Base-by-base conservation (phyloP, 2,113 vertebrate genomes). In the Illadopsis cleaveri region DNA sequence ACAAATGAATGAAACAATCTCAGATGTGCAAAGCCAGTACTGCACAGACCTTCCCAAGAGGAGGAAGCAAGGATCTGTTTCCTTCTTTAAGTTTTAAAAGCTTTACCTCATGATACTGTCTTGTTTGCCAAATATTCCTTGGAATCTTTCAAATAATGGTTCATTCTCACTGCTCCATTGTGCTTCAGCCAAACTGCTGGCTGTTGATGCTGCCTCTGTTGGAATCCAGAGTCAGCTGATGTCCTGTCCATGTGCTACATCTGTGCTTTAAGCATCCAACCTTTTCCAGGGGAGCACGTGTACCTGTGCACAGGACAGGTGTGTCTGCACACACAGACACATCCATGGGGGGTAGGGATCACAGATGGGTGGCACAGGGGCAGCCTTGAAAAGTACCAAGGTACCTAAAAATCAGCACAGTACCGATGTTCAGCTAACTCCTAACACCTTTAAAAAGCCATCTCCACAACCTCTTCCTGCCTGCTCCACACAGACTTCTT, bases 31-130 rank as follows among this genome's bases (percentile, higher is more conserved):
- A 90, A 93, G 47, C 57, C 83, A 93, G 66, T 42, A 83, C 54
- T 11, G 45, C 38, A 86, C 81, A 89, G 76, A 84, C 84, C 78
- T 90, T 94, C 92, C 79, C 89, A 87, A 75, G 76, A 78, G 51
- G 7, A 90, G 35, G 75, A 95, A 72, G 45, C 60, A 80, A 94
- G 61, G 51, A 93, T 84, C 57, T 75, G 35, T 71, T 79, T 90
- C 90, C 82, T 94, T 61, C 91, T 94, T 85, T 24, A 71, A 78
- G 62, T 87, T 96, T 93, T 84, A 94, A 79, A 90, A 91, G 66
- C 61, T 86, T 93, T 94, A 70, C 51, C 58, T 94, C 92, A 95
- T 61, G 69, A 89, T 22, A 47, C 31, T 40, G 27, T 14, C 30
- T 89, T 17, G 18, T 86, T 71, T 94, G 94, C 90, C 93, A 94